Percentiles rank a stretch among this genome's conserved stretches.
These are phyloP conservation scores for Drosophila suboccidentalis DNA, from an alignment of 2,888 invertebrate species.

Conservation along the genomic window DNA sequence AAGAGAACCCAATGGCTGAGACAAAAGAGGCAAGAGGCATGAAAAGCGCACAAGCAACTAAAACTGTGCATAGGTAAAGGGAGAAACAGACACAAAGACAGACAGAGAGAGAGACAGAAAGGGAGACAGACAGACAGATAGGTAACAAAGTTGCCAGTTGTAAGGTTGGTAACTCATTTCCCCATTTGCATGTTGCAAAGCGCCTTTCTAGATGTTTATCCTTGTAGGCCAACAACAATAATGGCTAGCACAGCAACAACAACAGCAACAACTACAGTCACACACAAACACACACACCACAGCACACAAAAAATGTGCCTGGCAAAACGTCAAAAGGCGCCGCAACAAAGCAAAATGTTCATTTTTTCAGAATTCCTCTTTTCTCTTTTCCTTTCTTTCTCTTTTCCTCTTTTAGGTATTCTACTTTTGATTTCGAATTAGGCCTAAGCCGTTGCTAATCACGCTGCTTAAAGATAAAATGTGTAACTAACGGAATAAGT, in stretches of 20 bases:
- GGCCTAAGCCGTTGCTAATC: slow-evolving; percentile 34
- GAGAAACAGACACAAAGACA: neutral
- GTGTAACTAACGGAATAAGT: slow-evolving; percentile 35
- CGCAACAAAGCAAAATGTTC: slow-evolving; percentile 54
- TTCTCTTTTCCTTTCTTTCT: slow-evolving; percentile 18
- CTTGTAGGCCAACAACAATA: slow-evolving; percentile 59
- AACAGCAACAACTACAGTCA: slow-evolving; percentile 38
- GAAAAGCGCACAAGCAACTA: slow-evolving; percentile 59
- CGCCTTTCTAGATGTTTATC: slow-evolving; percentile 77
- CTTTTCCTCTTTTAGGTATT: slow-evolving; percentile 13
- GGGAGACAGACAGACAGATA: slow-evolving; percentile 21
- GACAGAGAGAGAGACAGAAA: slow-evolving; percentile 24
- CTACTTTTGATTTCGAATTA: slow-evolving; percentile 31
- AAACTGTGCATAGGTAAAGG: slow-evolving; percentile 65
- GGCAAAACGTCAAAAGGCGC: slow-evolving; percentile 53
- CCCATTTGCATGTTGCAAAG: slow-evolving; percentile 70
- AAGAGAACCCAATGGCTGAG: slow-evolving; percentile 40
- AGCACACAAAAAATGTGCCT: slow-evolving; percentile 29
- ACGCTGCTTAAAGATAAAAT: slow-evolving; percentile 30
- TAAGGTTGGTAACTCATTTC: slow-evolving; percentile 26
- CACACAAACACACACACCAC: slow-evolving; percentile 3
- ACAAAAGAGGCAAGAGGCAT: slow-evolving; percentile 47
- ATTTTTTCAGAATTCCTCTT: slow-evolving; percentile 16
- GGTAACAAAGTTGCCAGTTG: slow-evolving; percentile 41
- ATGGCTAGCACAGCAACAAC: slow-evolving; percentile 46